These are phyloP conservation scores for Aporophyla lueneburgensis DNA, from an alignment of 2,888 invertebrate species.

Conservation along the genomic window DNA sequence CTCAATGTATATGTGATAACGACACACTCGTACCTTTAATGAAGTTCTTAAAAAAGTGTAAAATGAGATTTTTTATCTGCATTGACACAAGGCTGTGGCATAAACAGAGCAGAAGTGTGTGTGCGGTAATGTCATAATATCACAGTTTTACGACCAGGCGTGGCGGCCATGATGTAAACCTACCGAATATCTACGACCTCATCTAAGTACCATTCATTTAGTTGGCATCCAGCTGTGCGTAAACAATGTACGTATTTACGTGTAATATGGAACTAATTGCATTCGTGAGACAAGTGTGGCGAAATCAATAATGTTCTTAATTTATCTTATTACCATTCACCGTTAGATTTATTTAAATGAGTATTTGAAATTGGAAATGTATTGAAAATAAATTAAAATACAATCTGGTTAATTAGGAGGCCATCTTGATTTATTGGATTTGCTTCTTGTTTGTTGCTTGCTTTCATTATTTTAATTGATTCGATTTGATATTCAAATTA, in stretches of 20 bases:
- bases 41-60: conserved; percentile 46
- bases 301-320: conserved; percentile 44
- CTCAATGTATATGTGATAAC: conserved; percentile 5
- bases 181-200: conserved; percentile 52
- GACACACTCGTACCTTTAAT: conserved; percentile 21
- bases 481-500: conserved; percentile 48
- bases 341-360: conserved; percentile 42
- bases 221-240: conserved; percentile 62
- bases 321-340: conserved; percentile 27
- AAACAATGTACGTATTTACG: conserved; percentile 52
- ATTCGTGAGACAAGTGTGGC: conserved; percentile 51
- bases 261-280: conserved; percentile 51
- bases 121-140: conserved; percentile 63
- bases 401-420: conserved; percentile 21
- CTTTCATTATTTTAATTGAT: conserved; percentile 54
- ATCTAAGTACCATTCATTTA: conserved; percentile 61
- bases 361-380: conserved; percentile 33
- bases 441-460: conserved; percentile 31
- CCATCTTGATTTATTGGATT: conserved; percentile 38
- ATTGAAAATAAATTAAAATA: conserved; percentile 45
- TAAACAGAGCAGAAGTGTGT: conserved; percentile 54
- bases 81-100: conserved; percentile 52
- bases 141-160: conserved; percentile 63
- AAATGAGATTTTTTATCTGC: conserved; percentile 61
- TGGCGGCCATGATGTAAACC: conserved; percentile 52